Base-by-base conservation (phyloP, 2,113 vertebrate genomes). In the Reinhardtius hippoglossoides region DNA sequence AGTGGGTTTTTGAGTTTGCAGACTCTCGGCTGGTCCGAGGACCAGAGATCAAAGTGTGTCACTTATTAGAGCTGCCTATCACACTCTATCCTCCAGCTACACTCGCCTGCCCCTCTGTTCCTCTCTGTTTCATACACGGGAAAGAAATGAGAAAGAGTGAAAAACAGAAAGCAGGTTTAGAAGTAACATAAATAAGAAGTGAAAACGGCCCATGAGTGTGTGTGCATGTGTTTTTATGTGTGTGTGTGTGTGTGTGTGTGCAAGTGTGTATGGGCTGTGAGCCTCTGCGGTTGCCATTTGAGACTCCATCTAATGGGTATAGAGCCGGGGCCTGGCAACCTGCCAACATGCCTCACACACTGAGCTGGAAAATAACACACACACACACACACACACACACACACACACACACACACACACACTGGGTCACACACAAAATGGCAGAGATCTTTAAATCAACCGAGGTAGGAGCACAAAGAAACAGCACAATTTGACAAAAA, bases 201-300 rank as follows among this genome's bases (percentile, higher is more conserved):
- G 23, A 27, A 61, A 74, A 80, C 18, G 40, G 20, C 20, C 50
- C 5, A 72, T 31, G 46, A n/a, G 31, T 60, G 48, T 20, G 20
- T 60, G 57, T 31, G 42, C 61, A 61, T 24, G 57, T 26, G 31
- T 31, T 31, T 31, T 31, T 31, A 31, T 31, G 60, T 58, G 61
- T 24, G 37, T 16, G 15, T 35, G 6, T 65, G 66, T 26, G 18
- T n/a, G n/a, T n/a, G n/a, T n/a, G n/a, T n/a, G n/a, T n/a, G 55
- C 37, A 21, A 61, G 57, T 76, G 76, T 87, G 68, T 76, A 72
- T 16, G 55, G 48, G 63, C 69, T 73, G 48, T 26, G 69, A 76
- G 79, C 67, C 83, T 83, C 84, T 88, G 86, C 65, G 68, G 57
- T 70, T 82, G 80, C 85, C 76, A 81, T 90, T 82, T 85, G 83